Evolutionary conservation across 2,888 invertebrate genomes (phyloP).

Genomic region (Acanthosepion lycidas): DNA sequence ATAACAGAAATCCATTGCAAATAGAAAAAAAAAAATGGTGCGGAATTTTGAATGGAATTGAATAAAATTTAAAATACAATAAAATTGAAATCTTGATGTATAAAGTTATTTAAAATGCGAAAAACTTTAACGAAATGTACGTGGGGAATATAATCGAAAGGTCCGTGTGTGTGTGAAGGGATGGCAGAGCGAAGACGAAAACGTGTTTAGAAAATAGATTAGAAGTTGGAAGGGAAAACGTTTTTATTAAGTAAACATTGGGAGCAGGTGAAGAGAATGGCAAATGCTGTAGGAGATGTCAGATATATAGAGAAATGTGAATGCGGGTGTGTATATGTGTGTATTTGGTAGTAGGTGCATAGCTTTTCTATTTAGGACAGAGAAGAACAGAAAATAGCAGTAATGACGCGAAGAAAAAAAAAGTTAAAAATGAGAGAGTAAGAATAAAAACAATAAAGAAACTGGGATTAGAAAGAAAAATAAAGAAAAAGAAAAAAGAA

Average conservation of each 20-base stretch:
- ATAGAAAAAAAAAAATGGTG: background rate
- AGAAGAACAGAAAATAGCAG: no score
- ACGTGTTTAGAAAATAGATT: background rate
- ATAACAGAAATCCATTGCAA: background rate
- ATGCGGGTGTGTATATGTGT: background rate
- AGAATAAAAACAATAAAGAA: no score
- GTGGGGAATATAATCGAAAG: background rate
- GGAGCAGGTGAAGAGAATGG: background rate
- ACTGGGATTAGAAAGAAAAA: no score
- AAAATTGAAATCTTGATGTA: conserved; percentile 9
- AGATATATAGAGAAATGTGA: background rate
- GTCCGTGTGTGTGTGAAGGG: background rate
- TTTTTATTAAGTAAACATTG: background rate
- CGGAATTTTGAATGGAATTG: background rate
- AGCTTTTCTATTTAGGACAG: no score
- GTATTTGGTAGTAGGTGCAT: background rate
- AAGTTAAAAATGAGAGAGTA: no score
- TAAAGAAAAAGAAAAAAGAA: no score
- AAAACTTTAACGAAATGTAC: background rate
- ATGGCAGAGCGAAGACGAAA: background rate
- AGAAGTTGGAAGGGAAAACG: background rate
- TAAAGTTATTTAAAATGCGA: background rate
- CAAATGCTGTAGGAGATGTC: background rate
- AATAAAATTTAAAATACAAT: background rate
- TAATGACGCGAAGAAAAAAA: no score